Evolutionary conservation across 2,797 vertebrate genomes (phyloP), one percentile per base, ranked within the genome.

Genomic region (Pangasius macronema): DNA sequence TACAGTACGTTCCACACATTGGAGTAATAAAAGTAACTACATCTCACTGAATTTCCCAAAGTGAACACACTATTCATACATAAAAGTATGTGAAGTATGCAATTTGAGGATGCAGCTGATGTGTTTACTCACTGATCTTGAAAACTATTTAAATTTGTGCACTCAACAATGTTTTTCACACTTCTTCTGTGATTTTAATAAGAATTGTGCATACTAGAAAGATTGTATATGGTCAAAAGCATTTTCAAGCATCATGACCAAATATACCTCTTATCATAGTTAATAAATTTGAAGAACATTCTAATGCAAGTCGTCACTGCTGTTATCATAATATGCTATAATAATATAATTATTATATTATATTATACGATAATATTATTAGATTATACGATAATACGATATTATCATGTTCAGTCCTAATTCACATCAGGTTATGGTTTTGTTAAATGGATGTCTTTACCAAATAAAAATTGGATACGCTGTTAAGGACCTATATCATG

Each of bases 381-480:
- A n/a, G n/a, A n/a, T n/a, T n/a, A n/a, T n/a, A n/a, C n/a, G n/a
- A n/a, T n/a, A n/a, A n/a, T n/a, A n/a, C n/a, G n/a, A n/a, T n/a
- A n/a, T n/a, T n/a, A n/a, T n/a, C n/a, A n/a, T n/a, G n/a, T n/a
- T n/a, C n/a, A n/a, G n/a, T n/a, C n/a, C n/a, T n/a, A n/a, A n/a
- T n/a, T n/a, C n/a, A n/a, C n/a, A n/a, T n/a, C n/a, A n/a, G n/a
- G n/a, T n/a, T n/a, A 70, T 68, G 42, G 42, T 39, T 87, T 75
- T 87, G 67, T 57, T 16, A 79, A 68, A 84, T 68, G 18, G 49
- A 77, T 36, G 42, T 46, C 36, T 39, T 5, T 72, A 76, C 53
- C 76, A 75, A 75, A 72, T 81, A 14, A 73, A 85, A 85, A 85
- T n/a, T 11, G 68, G 55, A 87, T 87, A 67, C 33, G 61, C 51